Conservation (phyloP, 2,797 vertebrate genomes). For the Rallus crepitans region DNA sequence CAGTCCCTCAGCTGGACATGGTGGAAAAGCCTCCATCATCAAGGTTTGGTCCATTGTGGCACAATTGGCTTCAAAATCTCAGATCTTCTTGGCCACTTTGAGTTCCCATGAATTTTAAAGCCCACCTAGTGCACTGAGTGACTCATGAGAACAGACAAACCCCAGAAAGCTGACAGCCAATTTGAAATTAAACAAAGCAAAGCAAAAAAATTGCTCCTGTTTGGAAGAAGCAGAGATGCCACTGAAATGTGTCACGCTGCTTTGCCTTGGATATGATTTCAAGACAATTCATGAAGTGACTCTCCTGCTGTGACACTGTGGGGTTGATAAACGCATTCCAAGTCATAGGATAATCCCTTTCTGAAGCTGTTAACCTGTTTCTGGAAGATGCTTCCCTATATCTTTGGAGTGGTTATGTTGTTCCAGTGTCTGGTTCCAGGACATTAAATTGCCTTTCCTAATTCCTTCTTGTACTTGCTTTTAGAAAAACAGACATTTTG, state of each 20-base stretch:
- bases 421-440: background rate
- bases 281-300: background rate
- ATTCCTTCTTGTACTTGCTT: background rate
- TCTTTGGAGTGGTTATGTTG: background rate
- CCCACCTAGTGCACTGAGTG: background rate
- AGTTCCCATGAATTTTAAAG: constrained; percentile 2
- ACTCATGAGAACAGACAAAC: background rate
- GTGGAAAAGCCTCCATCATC: background rate
- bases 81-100: background rate
- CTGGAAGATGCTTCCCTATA: background rate
- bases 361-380: constrained; percentile 38
- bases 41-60: background rate
- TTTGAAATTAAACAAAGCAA: constrained; percentile 55
- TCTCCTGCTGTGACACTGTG: background rate
- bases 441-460: background rate
- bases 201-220: background rate
- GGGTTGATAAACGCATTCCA: background rate
- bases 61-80: background rate
- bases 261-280: constrained; percentile 19
- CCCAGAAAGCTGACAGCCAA: background rate
- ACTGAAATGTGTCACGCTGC: background rate
- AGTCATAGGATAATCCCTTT: background rate
- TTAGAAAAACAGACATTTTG: background rate
- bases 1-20: background rate
- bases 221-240: background rate